Evolutionary conservation across 1,140 invertebrate species (phyloP).

Genomic region (Papilio polyxenes): DNA sequence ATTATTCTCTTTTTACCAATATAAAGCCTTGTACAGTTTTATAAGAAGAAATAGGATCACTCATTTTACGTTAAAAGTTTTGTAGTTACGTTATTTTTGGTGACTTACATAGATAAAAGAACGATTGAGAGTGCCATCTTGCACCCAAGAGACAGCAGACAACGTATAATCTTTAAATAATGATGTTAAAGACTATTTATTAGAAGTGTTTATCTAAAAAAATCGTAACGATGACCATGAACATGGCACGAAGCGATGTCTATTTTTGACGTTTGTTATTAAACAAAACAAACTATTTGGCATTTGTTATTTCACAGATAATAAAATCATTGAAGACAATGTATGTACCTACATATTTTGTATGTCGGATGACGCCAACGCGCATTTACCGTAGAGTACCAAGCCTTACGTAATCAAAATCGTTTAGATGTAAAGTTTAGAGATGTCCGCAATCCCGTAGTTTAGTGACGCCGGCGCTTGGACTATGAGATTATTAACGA

Average conservation of each 20-base stretch:
- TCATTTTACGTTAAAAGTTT: not conserved
- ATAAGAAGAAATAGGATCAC: not conserved
- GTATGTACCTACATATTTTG: not conserved
- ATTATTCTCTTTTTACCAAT: too few relatives aligned
- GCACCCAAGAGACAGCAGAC: not conserved
- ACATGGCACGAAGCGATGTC: conserved; percentile 22
- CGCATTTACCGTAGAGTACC: conserved; percentile 6
- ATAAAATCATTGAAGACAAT: not conserved
- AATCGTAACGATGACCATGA: not conserved
- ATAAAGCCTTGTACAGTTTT: too few relatives aligned
- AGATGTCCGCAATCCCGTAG: conserved; percentile 19
- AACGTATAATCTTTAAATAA: not conserved
- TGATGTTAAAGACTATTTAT: not conserved
- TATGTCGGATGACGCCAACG: conserved; percentile 12
- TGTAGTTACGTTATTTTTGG: not conserved
- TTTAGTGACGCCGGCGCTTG: conserved; percentile 19
- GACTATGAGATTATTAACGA: conserved; percentile 19
- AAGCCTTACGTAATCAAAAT: conserved; percentile 31
- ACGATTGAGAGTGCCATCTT: not conserved
- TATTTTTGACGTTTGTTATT: conserved; percentile 34
- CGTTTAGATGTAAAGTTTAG: conserved; percentile 28
- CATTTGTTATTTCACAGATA: conserved; percentile 20
- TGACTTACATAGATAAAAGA: not conserved
- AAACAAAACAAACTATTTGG: conserved; percentile 29
- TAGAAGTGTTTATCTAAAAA: not conserved